These are phyloP conservation scores for Physeter macrocephalus DNA, from an alignment of 2,113 vertebrate genomes.

Conservation along the genomic window DNA sequence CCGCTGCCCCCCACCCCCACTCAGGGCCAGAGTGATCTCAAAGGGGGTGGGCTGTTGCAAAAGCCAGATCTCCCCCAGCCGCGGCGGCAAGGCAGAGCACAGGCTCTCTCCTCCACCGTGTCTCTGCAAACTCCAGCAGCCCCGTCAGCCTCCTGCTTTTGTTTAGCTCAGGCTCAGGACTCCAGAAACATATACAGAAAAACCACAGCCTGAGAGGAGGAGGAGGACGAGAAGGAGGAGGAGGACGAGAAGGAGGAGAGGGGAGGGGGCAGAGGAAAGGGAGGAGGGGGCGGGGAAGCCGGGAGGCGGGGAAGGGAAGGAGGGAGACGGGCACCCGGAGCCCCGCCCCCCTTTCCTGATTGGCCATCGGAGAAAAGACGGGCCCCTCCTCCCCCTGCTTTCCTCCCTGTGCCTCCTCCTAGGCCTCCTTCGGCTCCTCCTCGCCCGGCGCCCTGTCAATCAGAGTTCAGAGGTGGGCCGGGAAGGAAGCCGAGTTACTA, in stretches of 20 bases:
- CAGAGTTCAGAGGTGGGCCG: slow-evolving; percentile 71
- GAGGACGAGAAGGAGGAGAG: background rate
- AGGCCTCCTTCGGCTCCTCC: slow-evolving; percentile 64
- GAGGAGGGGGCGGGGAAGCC: background rate
- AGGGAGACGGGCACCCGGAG: background rate
- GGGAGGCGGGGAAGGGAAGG: background rate
- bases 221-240: slow-evolving; percentile 21
- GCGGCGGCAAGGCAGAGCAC: slow-evolving; percentile 52
- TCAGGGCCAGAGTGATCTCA: slow-evolving; percentile 58
- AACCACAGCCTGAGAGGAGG: slow-evolving; percentile 71
- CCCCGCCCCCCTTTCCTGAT: slow-evolving; percentile 46
- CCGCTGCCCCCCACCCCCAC: slow-evolving; percentile 61
- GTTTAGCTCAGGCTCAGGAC: slow-evolving; percentile 81
- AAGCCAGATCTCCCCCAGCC: slow-evolving; percentile 59
- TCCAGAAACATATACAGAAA: slow-evolving; percentile 79
- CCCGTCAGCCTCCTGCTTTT: slow-evolving; percentile 78
- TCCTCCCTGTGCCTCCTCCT: background rate
- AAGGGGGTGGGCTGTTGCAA: slow-evolving; percentile 64
- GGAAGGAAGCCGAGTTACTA: slow-evolving; percentile 50
- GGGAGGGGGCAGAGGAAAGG: background rate
- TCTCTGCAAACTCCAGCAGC: slow-evolving; percentile 70
- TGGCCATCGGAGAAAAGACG: slow-evolving; percentile 25
- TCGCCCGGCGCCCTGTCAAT: slow-evolving; percentile 66
- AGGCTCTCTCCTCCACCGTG: slow-evolving; percentile 59
- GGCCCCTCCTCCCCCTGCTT: slow-evolving; percentile 37